These are phyloP conservation scores for Coracias cyanogaster DNA, from an alignment of 2,797 vertebrate genomes.

Conservation along the genomic window DNA sequence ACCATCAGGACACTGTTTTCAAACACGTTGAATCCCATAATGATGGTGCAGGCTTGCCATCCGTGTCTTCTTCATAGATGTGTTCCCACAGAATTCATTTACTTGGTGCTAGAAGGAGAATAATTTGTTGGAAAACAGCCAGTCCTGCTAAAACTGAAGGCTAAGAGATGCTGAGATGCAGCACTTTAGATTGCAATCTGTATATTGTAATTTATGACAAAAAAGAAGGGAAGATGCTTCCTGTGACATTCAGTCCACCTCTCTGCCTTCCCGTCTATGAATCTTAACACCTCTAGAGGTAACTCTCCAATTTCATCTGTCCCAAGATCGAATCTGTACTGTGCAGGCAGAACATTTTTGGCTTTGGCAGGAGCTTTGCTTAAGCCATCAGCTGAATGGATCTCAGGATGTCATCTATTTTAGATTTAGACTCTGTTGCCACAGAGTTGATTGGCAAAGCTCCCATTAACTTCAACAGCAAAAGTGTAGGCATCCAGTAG, in stretches of 20 bases:
- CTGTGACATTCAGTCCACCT: neutral
- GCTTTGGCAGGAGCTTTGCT: constrained; percentile 2
- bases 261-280: neutral
- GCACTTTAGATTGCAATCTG: neutral
- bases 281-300: neutral
- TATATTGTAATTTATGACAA: neutral
- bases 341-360: neutral
- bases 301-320: neutral
- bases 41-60: neutral
- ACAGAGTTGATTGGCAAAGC: constrained; percentile 59
- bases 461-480: constrained; percentile 46
- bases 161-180: neutral
- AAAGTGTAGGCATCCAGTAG: constrained; percentile 44
- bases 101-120: neutral
- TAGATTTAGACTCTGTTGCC: constrained; percentile 51
- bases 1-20: neutral
- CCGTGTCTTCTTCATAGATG: neutral
- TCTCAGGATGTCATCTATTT: constrained; percentile 29
- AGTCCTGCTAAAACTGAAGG: neutral
- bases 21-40: neutral
- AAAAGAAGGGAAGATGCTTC: neutral
- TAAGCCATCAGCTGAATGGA: neutral
- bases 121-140: neutral
- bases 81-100: neutral
- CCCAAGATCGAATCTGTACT: neutral